Base-by-base conservation (phyloP, 2,888 invertebrate genomes). In the Cephonodes hylas region DNA sequence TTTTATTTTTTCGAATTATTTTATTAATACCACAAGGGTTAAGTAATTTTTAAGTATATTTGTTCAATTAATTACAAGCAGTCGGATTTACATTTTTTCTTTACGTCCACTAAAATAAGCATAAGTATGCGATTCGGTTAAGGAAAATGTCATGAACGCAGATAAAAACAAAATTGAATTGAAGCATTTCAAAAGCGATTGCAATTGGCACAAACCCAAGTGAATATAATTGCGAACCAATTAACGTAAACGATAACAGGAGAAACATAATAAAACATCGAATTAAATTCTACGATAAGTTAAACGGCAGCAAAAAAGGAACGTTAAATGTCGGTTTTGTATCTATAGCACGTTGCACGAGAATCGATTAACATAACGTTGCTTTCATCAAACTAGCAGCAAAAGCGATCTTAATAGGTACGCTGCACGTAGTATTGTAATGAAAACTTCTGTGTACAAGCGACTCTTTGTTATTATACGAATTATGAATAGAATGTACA, bases 271-370 rank as follows among this genome's bases (percentile, higher is more conserved):
- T 38, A 4, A 38, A 38, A 38, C 13, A 38, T n/a, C 38, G 38
- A 38, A 4, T 3, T 13, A 38, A 38, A 38, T 38, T 38, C n/a
- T n/a, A n/a, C 0, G n/a, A 3, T 4, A 38, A n/a, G 3, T 45
- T 22, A 45, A 45, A 45, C 10, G 13, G 45, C 13, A 45, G 45
- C 20, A 45, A 45, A 44, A 20, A 20, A 45, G 25, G 3, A 15
- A 8, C 25, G 23, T 15, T 27, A 27, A 27, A 48, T 27, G 25
- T 15, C 15, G 27, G 25, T 48, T 25, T 62, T 64, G 64, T 66
- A 63, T 59, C 63, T 59, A 63, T 31, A 53, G 27, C 18, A 23
- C 23, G 66, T 64, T 72, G 69, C 72, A 66, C 69, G 57, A 69
- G 66, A 27, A 64, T 59, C 57, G 58, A 66, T 53, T 61, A 53